phyloP scores from a whole-genome alignment of 2,888 invertebrate genomes.

The Melinaea menophilus region DNA sequence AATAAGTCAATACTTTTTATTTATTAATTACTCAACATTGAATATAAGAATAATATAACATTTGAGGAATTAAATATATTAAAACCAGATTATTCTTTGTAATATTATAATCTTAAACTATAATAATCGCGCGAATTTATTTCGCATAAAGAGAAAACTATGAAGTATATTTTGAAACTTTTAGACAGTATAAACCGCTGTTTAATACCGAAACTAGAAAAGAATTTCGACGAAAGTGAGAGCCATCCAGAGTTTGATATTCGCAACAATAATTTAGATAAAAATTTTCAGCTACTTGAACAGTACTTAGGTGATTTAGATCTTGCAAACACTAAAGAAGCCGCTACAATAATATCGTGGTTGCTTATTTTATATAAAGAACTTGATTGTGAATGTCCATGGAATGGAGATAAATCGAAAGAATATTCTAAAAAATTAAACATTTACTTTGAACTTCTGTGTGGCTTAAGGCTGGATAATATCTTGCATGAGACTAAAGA shows the following conservation, averaged over 20 bases:
- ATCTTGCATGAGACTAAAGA: constrained; percentile 39
- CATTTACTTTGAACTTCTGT: constrained; percentile 43
- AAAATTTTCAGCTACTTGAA: constrained; percentile 43
- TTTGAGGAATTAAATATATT: too few species aligned
- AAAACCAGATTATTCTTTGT: too few species aligned
- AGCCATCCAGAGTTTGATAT: constrained; percentile 49
- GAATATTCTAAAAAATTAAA: constrained; percentile 46
- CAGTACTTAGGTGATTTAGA: constrained; percentile 43
- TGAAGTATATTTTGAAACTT: constrained; percentile 25
- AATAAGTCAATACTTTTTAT: too few species aligned
- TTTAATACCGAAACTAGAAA: constrained; percentile 50
- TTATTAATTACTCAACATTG: too few species aligned
- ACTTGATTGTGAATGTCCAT: constrained; percentile 45
- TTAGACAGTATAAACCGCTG: constrained; percentile 37
- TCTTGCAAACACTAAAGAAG: constrained; percentile 37
- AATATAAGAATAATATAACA: too few species aligned
- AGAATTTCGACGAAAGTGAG: constrained; percentile 49
- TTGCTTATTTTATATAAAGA: constrained; percentile 55
- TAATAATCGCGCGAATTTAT: too few species aligned
- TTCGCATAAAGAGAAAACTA: background rate
- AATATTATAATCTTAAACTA: too few species aligned
- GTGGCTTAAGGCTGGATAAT: constrained; percentile 42
- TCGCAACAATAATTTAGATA: constrained; percentile 44
- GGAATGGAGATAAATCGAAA: constrained; percentile 46
- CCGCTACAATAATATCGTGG: constrained; percentile 41